Evolutionary conservation across 2,888 invertebrate genomes (phyloP).

Genomic region (Drosophila algonquin): DNA sequence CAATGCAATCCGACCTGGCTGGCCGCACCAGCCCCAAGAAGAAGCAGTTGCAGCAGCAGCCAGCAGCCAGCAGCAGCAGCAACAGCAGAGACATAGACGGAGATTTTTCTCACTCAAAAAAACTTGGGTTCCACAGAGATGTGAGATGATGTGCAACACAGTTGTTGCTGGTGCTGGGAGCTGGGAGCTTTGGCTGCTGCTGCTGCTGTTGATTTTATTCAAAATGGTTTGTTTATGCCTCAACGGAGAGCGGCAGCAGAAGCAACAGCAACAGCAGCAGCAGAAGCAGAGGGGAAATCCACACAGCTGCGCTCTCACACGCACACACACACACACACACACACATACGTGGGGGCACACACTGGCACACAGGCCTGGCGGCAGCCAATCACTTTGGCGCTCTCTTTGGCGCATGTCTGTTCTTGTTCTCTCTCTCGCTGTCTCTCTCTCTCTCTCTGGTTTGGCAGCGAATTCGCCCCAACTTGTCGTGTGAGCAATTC

Average conservation of each 20-base stretch:
- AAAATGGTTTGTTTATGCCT: constrained; percentile 79
- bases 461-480: not conserved
- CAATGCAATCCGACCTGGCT: constrained; percentile 54
- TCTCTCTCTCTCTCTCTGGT: constrained; percentile 22
- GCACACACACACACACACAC: constrained; percentile 31
- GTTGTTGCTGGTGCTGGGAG: constrained; percentile 30
- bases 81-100: not conserved
- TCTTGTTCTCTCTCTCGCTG: constrained; percentile 45
- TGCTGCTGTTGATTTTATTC: constrained; percentile 71
- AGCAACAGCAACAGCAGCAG: constrained; percentile 26
- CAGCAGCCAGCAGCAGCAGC: constrained; percentile 8
- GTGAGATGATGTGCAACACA: constrained; percentile 39
- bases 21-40: constrained; percentile 23
- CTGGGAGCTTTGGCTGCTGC: constrained; percentile 12
- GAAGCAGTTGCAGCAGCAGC: constrained; percentile 22
- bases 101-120: constrained; percentile 37
- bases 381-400: constrained; percentile 68
- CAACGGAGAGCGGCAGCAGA: constrained; percentile 38
- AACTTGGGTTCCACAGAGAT: constrained; percentile 69
- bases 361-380: not conserved
- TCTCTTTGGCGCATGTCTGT: constrained; percentile 69
- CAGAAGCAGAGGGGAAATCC: constrained; percentile 51
- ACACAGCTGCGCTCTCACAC: constrained; percentile 43
- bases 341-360: constrained; percentile 1
- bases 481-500: constrained; percentile 45